These are phyloP conservation scores for Ophion ventricosus DNA, from an alignment of 2,888 invertebrate species.

Conservation along the genomic window DNA sequence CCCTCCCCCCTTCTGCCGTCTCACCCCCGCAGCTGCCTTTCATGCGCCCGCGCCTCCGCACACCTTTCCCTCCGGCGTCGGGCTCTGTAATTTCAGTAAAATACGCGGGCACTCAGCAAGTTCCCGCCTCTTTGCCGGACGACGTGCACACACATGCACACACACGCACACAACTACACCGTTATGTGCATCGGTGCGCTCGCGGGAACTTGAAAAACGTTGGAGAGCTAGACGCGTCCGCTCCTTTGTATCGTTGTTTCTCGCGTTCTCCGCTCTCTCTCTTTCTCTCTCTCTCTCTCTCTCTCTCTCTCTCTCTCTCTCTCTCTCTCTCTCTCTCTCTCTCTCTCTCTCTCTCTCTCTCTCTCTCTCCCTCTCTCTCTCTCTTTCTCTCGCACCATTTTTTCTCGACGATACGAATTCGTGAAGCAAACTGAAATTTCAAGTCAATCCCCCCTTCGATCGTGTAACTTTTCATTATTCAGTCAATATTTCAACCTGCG, in stretches of 20 bases:
- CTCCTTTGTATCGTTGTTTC: not conserved
- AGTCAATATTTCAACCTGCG: too few species aligned
- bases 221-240: not conserved
- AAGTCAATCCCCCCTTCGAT: too few species aligned
- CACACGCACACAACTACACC: not conserved
- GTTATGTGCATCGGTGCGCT: conserved; percentile 28
- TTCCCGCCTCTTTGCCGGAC: conserved; percentile 28
- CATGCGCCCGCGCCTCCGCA: conserved; percentile 15
- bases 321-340: not conserved
- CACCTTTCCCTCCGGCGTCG: conserved; percentile 45
- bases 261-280: not conserved
- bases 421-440: too few species aligned
- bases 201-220: conserved; percentile 7
- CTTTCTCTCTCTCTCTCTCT: too few species aligned
- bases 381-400: too few species aligned
- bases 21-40: conserved; percentile 32
- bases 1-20: conserved; percentile 27
- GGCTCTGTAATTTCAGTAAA: conserved; percentile 64
- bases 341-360: too few species aligned
- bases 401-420: too few species aligned
- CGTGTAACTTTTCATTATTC: too few species aligned
- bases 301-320: not conserved
- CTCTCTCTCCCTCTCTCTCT: too few species aligned
- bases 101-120: conserved; percentile 47
- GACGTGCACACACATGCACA: not conserved